These are phyloP conservation scores for Gila orcuttii DNA, from an alignment of 2,113 vertebrate genomes.

Conservation along the genomic window DNA sequence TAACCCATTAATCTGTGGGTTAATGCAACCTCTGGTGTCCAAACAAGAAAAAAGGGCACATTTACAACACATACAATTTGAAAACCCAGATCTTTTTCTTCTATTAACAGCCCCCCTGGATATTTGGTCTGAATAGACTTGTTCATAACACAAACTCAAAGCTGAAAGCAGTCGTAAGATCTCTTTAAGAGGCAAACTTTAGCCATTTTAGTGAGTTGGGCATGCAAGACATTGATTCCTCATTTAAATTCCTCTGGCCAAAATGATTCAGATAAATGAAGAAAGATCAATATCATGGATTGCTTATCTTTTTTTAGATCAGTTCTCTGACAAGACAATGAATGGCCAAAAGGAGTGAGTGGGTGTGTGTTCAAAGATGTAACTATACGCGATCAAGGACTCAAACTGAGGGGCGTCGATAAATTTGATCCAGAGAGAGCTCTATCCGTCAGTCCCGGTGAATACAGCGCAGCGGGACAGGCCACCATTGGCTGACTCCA, in stretches of 20 bases:
- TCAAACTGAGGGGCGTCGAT: constrained; percentile 50
- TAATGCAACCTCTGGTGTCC: not conserved
- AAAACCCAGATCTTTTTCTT: not conserved
- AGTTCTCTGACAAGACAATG: constrained; percentile 45
- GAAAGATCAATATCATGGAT: constrained; percentile 56
- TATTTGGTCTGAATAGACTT: not conserved
- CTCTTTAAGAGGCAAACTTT: constrained; percentile 3
- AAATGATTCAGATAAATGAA: constrained; percentile 52
- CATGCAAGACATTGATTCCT: constrained; percentile 48
- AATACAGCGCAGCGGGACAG: constrained; percentile 31
- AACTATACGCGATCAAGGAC: constrained; percentile 41
- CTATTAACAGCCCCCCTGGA: not conserved
- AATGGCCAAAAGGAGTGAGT: constrained; percentile 20
- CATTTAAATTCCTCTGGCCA: constrained; percentile 53
- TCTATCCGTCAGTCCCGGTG: constrained; percentile 23
- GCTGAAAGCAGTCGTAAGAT: not conserved
- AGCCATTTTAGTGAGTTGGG: constrained; percentile 18
- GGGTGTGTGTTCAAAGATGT: constrained; percentile 35
- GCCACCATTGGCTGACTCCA: constrained; percentile 20
- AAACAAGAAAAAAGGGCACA: not conserved
- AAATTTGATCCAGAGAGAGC: constrained; percentile 47
- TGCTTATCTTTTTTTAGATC: constrained; percentile 36
- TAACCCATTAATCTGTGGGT: not conserved
- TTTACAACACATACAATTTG: not conserved
- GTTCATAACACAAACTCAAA: not conserved